Evolutionary conservation across 1,140 invertebrate species (phyloP).

Genomic region (Drosophila punjabiensis): DNA sequence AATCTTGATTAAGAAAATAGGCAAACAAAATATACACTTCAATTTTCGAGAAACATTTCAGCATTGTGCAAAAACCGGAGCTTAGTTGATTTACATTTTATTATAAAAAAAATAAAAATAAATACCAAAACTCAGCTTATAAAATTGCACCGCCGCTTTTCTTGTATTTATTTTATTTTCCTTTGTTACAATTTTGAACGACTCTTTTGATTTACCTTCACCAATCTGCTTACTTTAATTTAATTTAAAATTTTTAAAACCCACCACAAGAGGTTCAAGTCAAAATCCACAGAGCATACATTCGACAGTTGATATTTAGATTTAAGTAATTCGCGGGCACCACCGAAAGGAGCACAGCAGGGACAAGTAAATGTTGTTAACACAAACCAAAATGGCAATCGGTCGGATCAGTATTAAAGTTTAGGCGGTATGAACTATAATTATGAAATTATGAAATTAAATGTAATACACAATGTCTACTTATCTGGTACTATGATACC

Average conservation of each 20-base stretch:
- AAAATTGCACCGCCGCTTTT: not conserved
- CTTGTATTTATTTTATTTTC: not conserved
- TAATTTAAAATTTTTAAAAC: constrained; percentile 25
- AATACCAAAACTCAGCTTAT: not conserved
- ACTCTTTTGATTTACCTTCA: constrained; percentile 4
- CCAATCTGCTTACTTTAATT: not conserved
- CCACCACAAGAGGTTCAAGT: constrained; percentile 1
- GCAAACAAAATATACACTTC: not conserved
- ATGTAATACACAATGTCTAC: not conserved
- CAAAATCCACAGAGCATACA: constrained; percentile 20
- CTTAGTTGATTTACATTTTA: not conserved
- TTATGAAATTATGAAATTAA: not conserved
- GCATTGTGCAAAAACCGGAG: not conserved
- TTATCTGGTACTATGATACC: not conserved
- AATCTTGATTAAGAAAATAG: not conserved
- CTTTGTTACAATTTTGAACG: not conserved
- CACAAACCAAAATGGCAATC: constrained; percentile 16
- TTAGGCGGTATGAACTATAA: too few species aligned
- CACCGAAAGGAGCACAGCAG: not conserved
- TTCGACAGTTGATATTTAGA: constrained; percentile 26
- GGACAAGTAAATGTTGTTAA: constrained; percentile 15
- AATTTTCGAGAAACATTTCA: not conserved
- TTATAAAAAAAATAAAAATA: not conserved
- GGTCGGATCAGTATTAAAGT: not conserved
- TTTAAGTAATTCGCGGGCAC: constrained; percentile 10